Base-by-base conservation (phyloP, 2,797 vertebrate genomes). In the Monodelphis domestica region DNA sequence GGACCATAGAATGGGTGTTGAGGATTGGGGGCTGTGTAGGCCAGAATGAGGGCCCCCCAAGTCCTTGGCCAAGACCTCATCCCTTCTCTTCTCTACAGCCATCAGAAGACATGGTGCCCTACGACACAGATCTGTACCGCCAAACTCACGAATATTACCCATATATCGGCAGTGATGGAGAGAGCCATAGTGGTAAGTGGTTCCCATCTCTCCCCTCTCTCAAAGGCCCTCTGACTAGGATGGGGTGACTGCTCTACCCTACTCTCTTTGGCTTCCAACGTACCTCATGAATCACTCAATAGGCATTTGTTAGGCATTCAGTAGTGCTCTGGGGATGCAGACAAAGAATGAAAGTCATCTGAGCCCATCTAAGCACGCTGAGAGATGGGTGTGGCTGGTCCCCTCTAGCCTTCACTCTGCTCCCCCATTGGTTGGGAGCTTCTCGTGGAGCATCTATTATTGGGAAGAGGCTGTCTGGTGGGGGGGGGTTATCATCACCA, bases 61-160 rank as follows among this genome's bases (percentile, higher is more conserved):
- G 30, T 50, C 24, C 0, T 30, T 29, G 5, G 1, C 52, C 24
- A 45, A 84, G 57, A 4, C 93, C 97, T 98, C 97, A 98, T 95
- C 52, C 91, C 54, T 70, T 98, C 30, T 93, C 98, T 89, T 97
- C 84, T 97, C 94, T 96, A 89, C 98, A 99, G 99, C 99, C 99
- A 95, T 98, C 98, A 59, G 99, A 99, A 98, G 99, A 99, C 95
- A 99, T 99, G 97, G 97, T 99, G 94, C 3, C 98, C 93, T 99
- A 99, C 54, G 99, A 99, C 55, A 95, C 99, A 90, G 99, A 99
- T 92, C 98, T 99, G 97, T 99, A 99, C 98, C 99, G 99, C 97
- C 98, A 98, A 90, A 98, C 98, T 21, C 99, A 99, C 95, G 99
- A 99, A 94, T 99, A 99, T 98, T 99, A 99, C 98, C 98, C 99